Evolutionary conservation across 2,797 vertebrate species (phyloP).

Genomic region (Myotis findleyi): DNA sequence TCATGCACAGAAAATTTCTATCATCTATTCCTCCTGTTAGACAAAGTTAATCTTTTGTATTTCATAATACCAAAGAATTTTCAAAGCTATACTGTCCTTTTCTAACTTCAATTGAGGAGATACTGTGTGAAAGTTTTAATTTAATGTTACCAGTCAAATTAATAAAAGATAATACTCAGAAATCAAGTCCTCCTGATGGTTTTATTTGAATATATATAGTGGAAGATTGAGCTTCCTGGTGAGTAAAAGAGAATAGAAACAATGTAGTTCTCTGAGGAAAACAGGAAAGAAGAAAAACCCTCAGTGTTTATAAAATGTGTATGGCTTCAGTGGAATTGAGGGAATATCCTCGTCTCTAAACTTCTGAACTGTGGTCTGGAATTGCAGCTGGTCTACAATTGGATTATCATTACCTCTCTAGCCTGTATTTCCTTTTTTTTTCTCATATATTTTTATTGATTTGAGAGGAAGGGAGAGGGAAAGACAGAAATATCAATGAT

Average conservation of each 20-base stretch:
- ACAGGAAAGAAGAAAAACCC: not conserved
- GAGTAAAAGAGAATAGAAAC: not conserved
- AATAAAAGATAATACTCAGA: slow-evolving; percentile 24
- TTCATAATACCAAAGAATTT: slow-evolving; percentile 55
- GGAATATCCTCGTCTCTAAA: not conserved
- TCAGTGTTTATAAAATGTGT: not conserved
- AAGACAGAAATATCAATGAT: no score
- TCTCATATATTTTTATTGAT: no score
- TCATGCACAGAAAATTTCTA: slow-evolving; percentile 43
- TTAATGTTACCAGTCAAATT: slow-evolving; percentile 41
- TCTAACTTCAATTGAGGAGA: slow-evolving; percentile 1
- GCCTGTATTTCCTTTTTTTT: not conserved
- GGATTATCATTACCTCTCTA: not conserved
- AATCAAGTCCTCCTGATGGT: not conserved
- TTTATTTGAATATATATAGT: slow-evolving; percentile 38
- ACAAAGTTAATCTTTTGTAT: slow-evolving; percentile 45
- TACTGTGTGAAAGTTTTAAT: slow-evolving; percentile 53
- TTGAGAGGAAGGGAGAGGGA: no score
- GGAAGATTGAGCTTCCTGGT: not conserved
- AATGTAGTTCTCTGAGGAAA: not conserved
- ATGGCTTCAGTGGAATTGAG: not conserved
- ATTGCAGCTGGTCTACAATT: not conserved
- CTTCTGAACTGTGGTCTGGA: not conserved
- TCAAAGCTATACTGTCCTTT: slow-evolving; percentile 41
- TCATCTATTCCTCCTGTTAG: not conserved